Conservation (phyloP, 2,888 invertebrate genomes). For the Nemurella pictetii region DNA sequence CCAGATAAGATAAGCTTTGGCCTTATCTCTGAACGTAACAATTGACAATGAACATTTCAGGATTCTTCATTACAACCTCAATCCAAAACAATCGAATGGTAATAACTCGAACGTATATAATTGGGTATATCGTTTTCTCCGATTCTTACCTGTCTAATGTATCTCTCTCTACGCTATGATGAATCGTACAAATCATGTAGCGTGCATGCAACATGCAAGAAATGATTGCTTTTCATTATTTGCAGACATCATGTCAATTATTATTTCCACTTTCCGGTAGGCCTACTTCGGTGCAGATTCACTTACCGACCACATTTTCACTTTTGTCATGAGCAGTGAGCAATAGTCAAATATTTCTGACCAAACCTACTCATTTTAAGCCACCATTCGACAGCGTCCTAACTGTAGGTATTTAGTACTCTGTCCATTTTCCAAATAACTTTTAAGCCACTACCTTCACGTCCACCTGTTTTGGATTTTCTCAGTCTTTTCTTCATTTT, state of each 20-base stretch:
- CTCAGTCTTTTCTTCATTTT: no score
- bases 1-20: not conserved
- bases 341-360: no score
- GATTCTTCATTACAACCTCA: not conserved
- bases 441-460: no score
- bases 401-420: no score
- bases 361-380: no score
- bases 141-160: no score
- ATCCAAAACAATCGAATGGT: not conserved
- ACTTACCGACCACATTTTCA: not conserved
- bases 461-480: no score
- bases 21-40: not conserved
- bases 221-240: not conserved
- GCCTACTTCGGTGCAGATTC: not conserved
- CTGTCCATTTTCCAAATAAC: no score
- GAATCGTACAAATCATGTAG: not conserved
- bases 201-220: no score
- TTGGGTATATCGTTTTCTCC: not conserved
- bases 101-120: not conserved
- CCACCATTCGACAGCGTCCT: no score
- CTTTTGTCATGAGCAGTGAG: no score
- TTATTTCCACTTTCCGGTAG: not conserved
- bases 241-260: not conserved
- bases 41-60: not conserved
- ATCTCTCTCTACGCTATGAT: not conserved